Conservation (phyloP, 2,888 invertebrate genomes). For the Buathra laborator region DNA sequence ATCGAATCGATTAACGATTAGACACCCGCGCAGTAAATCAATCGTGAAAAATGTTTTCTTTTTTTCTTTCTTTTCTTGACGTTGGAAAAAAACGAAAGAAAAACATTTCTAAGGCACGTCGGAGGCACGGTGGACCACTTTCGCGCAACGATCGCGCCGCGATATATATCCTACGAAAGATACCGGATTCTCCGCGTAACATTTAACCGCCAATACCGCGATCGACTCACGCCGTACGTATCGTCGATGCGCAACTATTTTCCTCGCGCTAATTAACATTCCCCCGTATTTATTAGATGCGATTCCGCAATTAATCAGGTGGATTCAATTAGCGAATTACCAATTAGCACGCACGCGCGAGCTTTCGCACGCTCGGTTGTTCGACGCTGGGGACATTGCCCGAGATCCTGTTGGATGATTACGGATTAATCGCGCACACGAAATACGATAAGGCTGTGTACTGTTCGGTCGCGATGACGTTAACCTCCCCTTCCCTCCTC, state of each 20-base stretch:
- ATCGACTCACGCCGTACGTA: constrained; percentile 20
- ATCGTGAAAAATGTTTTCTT: not conserved
- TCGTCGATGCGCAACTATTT: constrained; percentile 61
- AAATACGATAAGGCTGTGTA: constrained; percentile 70
- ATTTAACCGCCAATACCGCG: not conserved
- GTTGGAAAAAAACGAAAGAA: not conserved
- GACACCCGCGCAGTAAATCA: not conserved
- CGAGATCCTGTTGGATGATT: constrained; percentile 78
- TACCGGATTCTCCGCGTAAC: not conserved
- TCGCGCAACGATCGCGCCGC: not conserved
- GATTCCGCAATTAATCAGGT: constrained; percentile 83
- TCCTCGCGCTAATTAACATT: constrained; percentile 73
- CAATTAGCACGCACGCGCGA: constrained; percentile 81
- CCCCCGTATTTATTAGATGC: constrained; percentile 81
- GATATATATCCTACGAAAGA: not conserved
- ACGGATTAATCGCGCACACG: constrained; percentile 76
- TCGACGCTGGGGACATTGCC: constrained; percentile 54
- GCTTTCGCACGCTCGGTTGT: constrained; percentile 75
- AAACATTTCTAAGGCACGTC: not conserved
- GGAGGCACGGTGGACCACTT: not conserved
- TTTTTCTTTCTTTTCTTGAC: not conserved
- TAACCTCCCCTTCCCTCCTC: constrained; percentile 18
- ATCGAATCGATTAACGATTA: constrained; percentile 33
- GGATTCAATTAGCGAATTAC: constrained; percentile 84
- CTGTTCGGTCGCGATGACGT: constrained; percentile 62